Evolutionary conservation across 2,888 invertebrate genomes (phyloP).

Genomic region (Machimus rusticus): DNA sequence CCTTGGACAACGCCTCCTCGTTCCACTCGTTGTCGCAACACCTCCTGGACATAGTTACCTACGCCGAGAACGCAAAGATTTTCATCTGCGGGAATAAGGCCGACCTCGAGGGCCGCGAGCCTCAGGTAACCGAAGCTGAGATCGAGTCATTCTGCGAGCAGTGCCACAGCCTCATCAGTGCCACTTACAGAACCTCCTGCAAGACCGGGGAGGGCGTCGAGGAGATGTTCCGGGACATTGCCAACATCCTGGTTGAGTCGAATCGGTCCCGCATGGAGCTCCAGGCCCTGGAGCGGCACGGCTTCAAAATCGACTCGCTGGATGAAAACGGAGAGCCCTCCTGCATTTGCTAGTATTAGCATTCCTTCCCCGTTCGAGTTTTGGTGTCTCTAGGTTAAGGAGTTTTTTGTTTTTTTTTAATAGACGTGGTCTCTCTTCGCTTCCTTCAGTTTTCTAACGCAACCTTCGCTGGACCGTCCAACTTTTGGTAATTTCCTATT

Average conservation of each 20-base stretch:
- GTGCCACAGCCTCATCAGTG: constrained; percentile 88
- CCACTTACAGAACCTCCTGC: constrained; percentile 89
- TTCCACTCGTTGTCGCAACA: constrained; percentile 93
- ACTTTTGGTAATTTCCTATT: not conserved
- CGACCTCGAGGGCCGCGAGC: constrained; percentile 76
- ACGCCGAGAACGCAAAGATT: constrained; percentile 94
- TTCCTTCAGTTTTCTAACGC: not conserved
- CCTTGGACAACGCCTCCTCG: constrained; percentile 88
- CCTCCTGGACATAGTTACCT: constrained; percentile 89
- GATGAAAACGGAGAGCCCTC: constrained; percentile 66
- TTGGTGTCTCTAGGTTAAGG: not conserved
- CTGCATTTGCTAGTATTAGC: constrained; percentile 60
- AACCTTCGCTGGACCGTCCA: not conserved
- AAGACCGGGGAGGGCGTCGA: constrained; percentile 86
- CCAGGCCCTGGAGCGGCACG: constrained; percentile 78
- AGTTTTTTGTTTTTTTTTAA: not conserved
- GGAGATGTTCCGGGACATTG: constrained; percentile 92
- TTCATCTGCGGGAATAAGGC: constrained; percentile 93
- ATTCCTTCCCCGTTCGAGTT: not conserved
- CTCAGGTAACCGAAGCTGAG: constrained; percentile 83
- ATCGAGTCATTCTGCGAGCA: constrained; percentile 92
- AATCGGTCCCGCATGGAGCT: constrained; percentile 84
- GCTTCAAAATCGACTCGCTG: constrained; percentile 75
- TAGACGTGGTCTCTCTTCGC: not conserved
- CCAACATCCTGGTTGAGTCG: constrained; percentile 78